These are phyloP conservation scores for Phrixothrix hirtus DNA, from an alignment of 2,888 invertebrate genomes.

Conservation along the genomic window DNA sequence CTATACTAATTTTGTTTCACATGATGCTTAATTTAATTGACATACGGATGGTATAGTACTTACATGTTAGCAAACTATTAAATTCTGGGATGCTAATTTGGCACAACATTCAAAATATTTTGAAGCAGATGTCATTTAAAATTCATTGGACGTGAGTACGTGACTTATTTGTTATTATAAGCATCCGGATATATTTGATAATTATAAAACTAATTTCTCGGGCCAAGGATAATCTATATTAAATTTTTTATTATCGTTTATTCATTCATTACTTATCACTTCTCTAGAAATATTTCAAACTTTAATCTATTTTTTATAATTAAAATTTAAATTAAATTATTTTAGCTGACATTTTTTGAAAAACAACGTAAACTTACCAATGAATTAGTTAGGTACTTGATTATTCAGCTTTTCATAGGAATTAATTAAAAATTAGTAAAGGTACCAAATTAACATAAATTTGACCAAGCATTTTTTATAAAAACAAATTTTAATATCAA, in stretches of 20 bases:
- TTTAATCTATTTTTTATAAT: no score
- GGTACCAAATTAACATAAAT: no score
- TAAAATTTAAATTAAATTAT: no score
- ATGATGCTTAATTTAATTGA: constrained; percentile 27
- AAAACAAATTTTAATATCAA: no score
- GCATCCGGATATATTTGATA: background rate
- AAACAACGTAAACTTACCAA: no score
- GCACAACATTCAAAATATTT: constrained; percentile 23
- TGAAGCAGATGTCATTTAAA: constrained; percentile 23
- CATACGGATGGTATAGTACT: constrained; percentile 20
- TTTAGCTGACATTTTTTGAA: no score
- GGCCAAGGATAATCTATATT: background rate
- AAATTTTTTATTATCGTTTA: background rate
- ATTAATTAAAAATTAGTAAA: no score
- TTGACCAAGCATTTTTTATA: no score
- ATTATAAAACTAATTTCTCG: background rate
- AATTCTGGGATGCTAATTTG: constrained; percentile 25
- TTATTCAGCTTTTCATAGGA: no score
- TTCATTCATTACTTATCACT: no score
- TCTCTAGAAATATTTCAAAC: no score
- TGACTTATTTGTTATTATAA: background rate
- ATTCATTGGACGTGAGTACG: constrained; percentile 1
- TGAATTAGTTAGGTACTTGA: no score
- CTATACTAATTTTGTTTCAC: constrained; percentile 25
- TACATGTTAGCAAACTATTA: constrained; percentile 27